Evolutionary conservation across 1,140 invertebrate species (phyloP).

Genomic region (Yoshiicerus persimilis): DNA sequence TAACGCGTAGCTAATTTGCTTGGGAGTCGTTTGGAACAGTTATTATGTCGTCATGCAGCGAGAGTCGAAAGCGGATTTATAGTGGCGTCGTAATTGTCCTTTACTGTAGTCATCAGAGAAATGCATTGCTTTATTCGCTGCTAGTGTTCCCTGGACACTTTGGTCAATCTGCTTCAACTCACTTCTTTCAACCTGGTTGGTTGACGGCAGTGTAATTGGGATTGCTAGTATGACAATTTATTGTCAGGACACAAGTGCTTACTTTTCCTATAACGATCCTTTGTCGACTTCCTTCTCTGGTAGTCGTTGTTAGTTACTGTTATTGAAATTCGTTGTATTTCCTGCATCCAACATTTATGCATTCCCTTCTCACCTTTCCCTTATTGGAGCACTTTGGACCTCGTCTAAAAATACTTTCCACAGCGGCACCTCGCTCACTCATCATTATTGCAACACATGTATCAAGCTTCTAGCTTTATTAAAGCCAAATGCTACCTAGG

Average conservation of each 20-base stretch:
- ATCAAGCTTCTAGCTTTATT: no score
- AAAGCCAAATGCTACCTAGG: no score
- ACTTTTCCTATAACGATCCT: neutral
- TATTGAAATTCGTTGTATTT: neutral
- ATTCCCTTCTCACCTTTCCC: neutral
- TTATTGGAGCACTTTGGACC: neutral
- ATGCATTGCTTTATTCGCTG: neutral
- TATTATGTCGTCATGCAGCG: neutral
- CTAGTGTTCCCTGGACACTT: conserved; percentile 9
- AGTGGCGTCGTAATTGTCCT: neutral
- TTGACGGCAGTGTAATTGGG: neutral
- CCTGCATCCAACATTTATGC: no score
- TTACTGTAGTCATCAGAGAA: neutral
- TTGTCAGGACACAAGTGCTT: neutral
- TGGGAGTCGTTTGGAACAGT: neutral
- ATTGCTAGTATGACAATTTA: neutral
- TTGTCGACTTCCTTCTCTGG: neutral
- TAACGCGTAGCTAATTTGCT: conserved; percentile 6
- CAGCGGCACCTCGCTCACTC: no score
- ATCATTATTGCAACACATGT: no score
- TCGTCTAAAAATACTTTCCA: no score
- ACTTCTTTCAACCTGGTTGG: neutral
- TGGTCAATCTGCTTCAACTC: neutral
- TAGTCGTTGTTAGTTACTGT: neutral
- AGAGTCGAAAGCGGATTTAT: conserved; percentile 19